These are phyloP conservation scores for Dimorphilus gyrociliatus DNA, from an alignment of 2,888 invertebrate genomes.

Conservation along the genomic window DNA sequence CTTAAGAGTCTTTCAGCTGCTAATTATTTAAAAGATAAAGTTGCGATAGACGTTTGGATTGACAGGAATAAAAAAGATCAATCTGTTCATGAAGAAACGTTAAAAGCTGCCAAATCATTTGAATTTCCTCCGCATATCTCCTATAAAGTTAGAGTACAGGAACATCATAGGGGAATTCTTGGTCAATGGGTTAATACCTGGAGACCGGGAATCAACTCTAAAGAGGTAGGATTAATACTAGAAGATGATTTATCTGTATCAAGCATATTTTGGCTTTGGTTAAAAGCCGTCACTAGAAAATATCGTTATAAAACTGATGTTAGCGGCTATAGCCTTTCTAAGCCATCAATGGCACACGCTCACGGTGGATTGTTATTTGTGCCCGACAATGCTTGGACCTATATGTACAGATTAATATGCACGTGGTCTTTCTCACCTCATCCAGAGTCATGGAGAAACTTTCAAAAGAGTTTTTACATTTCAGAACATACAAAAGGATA, in stretches of 20 bases:
- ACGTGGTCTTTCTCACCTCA: constrained; percentile 22
- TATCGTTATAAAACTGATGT: constrained; percentile 13
- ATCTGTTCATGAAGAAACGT: constrained; percentile 7
- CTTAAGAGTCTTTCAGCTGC: constrained; percentile 9
- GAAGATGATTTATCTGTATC: constrained; percentile 22
- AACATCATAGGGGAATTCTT: constrained; percentile 9
- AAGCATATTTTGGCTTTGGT: constrained; percentile 16
- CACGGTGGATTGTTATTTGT: constrained; percentile 8
- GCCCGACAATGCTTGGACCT: constrained; percentile 3
- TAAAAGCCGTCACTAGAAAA: constrained; percentile 15
- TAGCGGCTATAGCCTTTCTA: constrained; percentile 14
- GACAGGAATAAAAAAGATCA: constrained; percentile 7
- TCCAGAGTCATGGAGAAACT: constrained; percentile 12
- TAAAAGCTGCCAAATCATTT: constrained; percentile 7
- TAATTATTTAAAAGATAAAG: constrained; percentile 6
- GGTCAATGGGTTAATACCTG: constrained; percentile 15
- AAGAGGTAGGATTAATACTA: constrained; percentile 19
- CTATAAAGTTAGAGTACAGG: constrained; percentile 8
- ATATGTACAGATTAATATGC: constrained; percentile 16
- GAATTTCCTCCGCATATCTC: constrained; percentile 10
- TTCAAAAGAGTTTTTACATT: constrained; percentile 13
- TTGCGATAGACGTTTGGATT: constrained; percentile 11
- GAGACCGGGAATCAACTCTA: constrained; percentile 12
- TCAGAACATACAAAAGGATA: constrained; percentile 9
- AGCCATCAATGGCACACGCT: constrained; percentile 6